phyloP scores from a whole-genome alignment of 2,888 invertebrate species.

The Eucriotettix oculatus region DNA sequence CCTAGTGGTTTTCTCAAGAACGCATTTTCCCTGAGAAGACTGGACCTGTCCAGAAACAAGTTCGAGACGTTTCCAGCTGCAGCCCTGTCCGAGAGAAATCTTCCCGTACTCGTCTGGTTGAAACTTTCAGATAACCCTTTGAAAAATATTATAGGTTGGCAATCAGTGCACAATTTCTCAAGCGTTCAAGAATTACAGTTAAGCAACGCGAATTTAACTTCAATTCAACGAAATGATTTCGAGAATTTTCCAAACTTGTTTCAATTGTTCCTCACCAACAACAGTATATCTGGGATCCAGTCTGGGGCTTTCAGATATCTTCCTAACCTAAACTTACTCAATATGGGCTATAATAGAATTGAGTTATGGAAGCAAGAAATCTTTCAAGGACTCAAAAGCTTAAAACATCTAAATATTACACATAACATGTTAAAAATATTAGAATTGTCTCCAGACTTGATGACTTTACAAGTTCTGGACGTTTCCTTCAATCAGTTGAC shows the following conservation, averaged over 20 bases:
- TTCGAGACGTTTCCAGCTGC: constrained; percentile 64
- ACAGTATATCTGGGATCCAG: neutral
- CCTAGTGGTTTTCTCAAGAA: constrained; percentile 68
- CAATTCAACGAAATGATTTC: constrained; percentile 47
- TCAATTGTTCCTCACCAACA: constrained; percentile 49
- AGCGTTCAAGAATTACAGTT: constrained; percentile 23
- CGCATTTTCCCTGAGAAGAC: constrained; percentile 49
- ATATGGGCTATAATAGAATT: constrained; percentile 66
- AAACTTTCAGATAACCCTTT: constrained; percentile 74
- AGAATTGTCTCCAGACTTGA: constrained; percentile 31
- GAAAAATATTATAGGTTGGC: constrained; percentile 46
- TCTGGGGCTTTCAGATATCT: neutral
- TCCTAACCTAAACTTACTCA: constrained; percentile 61
- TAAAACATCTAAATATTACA: constrained; percentile 59
- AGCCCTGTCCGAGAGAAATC: constrained; percentile 54
- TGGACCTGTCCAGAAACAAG: constrained; percentile 63
- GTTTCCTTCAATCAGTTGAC: constrained; percentile 66
- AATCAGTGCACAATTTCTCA: constrained; percentile 43
- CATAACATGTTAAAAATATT: constrained; percentile 65
- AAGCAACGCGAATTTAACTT: neutral
- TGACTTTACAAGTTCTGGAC: constrained; percentile 58
- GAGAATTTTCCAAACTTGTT: constrained; percentile 53
- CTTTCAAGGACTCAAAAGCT: constrained; percentile 60
- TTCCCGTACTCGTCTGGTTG: constrained; percentile 54
- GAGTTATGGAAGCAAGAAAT: constrained; percentile 70